A percentile compares a stretch with the other conserved stretches of the same genome.
These are phyloP conservation scores for Leptopilina boulardi DNA, from an alignment of 1,140 invertebrate species.

Conservation along the genomic window DNA sequence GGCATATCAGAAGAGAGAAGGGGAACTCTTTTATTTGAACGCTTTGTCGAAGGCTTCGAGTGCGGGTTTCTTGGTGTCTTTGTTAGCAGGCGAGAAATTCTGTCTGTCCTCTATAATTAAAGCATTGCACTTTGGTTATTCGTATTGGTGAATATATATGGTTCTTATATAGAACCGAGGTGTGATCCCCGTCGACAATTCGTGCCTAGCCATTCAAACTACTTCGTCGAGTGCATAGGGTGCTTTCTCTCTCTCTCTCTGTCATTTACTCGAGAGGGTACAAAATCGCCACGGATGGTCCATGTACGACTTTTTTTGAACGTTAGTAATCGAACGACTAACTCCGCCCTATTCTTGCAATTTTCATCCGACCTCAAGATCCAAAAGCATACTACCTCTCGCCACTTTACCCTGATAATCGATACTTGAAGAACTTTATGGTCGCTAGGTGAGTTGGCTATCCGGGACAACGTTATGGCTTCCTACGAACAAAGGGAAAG, in stretches of 20 bases:
- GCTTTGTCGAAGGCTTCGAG: slow-evolving; percentile 67
- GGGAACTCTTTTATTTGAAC: slow-evolving; percentile 62
- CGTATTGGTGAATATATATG: slow-evolving; percentile 24
- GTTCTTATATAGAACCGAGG: slow-evolving; percentile 44
- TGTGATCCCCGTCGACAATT: slow-evolving; percentile 49
- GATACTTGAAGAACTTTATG: slow-evolving; percentile 31
- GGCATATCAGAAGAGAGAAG: not conserved
- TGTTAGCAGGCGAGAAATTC: slow-evolving; percentile 74
- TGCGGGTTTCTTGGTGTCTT: slow-evolving; percentile 71
- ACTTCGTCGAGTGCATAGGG: slow-evolving; percentile 38
- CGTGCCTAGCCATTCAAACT: slow-evolving; percentile 34
- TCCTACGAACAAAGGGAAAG: slow-evolving; percentile 32
- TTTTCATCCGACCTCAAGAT: slow-evolving; percentile 27
- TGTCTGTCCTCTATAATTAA: slow-evolving; percentile 72
- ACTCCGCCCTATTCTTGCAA: slow-evolving; percentile 11
- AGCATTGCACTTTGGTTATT: slow-evolving; percentile 37
- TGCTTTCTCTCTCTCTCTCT: not conserved
- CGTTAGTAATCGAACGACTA: slow-evolving; percentile 13
- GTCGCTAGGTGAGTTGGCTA: slow-evolving; percentile 30
- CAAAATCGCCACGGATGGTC: slow-evolving; percentile 28
- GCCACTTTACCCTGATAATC: slow-evolving; percentile 29
- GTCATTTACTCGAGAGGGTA: slow-evolving; percentile 1
- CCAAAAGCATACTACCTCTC: slow-evolving; percentile 18
- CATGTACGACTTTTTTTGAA: not conserved
- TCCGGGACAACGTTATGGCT: slow-evolving; percentile 32